These are phyloP conservation scores for Pseudococcus jackbeardsleyi DNA, from an alignment of 2,888 invertebrate species.

Conservation along the genomic window DNA sequence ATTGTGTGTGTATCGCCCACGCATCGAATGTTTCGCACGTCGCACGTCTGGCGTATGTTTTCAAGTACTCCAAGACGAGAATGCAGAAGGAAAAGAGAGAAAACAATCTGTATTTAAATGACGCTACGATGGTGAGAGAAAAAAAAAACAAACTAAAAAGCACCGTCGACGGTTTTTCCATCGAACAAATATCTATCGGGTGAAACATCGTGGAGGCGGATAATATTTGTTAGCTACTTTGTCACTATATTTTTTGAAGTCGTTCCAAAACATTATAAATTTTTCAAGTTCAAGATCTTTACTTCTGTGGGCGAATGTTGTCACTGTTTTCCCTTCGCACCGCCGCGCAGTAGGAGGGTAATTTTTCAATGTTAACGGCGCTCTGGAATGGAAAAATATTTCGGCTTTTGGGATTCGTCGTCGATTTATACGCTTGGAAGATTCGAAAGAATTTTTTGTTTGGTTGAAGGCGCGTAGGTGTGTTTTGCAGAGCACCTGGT, in stretches of 20 bases:
- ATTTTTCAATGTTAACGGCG: not conserved
- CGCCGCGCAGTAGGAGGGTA: too few relatives aligned
- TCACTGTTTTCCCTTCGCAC: not conserved
- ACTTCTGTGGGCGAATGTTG: not conserved
- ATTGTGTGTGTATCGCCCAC: not conserved
- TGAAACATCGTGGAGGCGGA: slow-evolving; percentile 13
- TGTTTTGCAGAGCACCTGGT: not conserved
- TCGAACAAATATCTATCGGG: not conserved
- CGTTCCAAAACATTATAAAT: slow-evolving; percentile 8
- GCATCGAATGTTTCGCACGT: slow-evolving; percentile 8
- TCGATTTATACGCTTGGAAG: not conserved
- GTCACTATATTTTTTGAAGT: slow-evolving; percentile 3
- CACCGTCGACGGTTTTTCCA: not conserved
- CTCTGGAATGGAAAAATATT: not conserved
- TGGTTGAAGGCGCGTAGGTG: not conserved
- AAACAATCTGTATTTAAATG: slow-evolving; percentile 36
- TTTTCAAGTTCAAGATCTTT: slow-evolving; percentile 53
- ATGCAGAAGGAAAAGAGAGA: slow-evolving; percentile 22
- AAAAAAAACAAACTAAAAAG: not conserved
- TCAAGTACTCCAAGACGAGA: not conserved
- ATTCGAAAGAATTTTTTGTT: not conserved
- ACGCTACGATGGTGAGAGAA: not conserved
- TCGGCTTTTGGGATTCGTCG: not conserved
- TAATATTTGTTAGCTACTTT: slow-evolving; percentile 46
- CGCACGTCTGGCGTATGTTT: slow-evolving; percentile 27